These are phyloP conservation scores for Siniperca chuatsi DNA, from an alignment of 2,113 vertebrate genomes.

Conservation along the genomic window DNA sequence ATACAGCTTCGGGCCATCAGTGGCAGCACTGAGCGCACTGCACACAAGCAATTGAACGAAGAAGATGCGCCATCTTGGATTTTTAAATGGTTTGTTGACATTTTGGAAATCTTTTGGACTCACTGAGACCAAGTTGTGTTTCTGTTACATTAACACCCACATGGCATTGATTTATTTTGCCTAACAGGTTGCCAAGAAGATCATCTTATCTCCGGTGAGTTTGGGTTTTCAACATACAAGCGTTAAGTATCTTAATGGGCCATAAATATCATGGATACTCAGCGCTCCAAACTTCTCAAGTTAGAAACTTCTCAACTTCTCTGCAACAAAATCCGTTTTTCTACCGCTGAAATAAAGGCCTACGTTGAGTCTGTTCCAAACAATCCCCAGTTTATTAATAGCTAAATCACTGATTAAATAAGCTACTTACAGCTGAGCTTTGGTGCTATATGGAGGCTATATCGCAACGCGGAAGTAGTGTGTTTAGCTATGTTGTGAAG, in stretches of 20 bases:
- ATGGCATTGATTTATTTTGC: neutral
- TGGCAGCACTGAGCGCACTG: slow-evolving; percentile 14
- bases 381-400: neutral
- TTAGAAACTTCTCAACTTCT: neutral
- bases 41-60: neutral
- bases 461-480: neutral
- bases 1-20: neutral
- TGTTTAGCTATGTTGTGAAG: neutral
- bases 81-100: neutral
- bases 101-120: neutral
- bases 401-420: neutral
- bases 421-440: neutral
- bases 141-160: neutral
- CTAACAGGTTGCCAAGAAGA: neutral
- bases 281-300: too few species aligned
- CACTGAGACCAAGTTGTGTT: neutral
- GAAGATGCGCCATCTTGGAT: neutral
- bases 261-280: neutral
- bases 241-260: neutral
- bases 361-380: neutral
- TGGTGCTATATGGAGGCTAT: too few species aligned
- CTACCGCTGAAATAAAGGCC: neutral
- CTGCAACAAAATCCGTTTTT: neutral
- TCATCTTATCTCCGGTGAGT: neutral
- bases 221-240: neutral